phyloP scores from a whole-genome alignment of 2,888 invertebrate genomes.

The Marasmarcha lunaedactyla region DNA sequence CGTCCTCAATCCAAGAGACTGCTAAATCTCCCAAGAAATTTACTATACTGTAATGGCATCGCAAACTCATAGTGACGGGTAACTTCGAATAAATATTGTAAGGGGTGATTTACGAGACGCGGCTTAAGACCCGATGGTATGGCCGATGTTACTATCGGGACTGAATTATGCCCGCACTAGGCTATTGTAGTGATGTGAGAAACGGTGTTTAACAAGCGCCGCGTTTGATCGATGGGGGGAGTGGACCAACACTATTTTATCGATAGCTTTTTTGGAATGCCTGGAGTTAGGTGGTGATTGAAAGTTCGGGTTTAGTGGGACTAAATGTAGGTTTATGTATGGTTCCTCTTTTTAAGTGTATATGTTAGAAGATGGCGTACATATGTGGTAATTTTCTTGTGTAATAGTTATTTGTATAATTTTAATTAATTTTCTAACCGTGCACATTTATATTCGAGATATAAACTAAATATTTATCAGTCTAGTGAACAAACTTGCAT shows the following conservation, averaged over 20 bases:
- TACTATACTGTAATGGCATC: slow-evolving; percentile 21
- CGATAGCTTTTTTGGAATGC: too few species aligned
- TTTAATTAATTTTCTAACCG: too few species aligned
- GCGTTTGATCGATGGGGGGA: slow-evolving; percentile 46
- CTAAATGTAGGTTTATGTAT: too few species aligned
- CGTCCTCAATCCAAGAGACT: slow-evolving; percentile 12
- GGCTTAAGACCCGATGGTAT: slow-evolving; percentile 47
- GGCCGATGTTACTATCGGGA: slow-evolving; percentile 59
- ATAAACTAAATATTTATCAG: too few species aligned
- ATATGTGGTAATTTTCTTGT: too few species aligned
- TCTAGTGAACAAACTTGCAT: too few species aligned
- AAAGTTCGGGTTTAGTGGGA: too few species aligned
- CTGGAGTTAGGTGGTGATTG: too few species aligned
- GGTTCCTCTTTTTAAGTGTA: too few species aligned
- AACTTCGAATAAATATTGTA: slow-evolving; percentile 62
- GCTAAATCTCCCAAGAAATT: not conserved
- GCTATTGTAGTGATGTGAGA: slow-evolving; percentile 67
- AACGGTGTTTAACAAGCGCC: slow-evolving; percentile 66
- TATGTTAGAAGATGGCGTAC: too few species aligned
- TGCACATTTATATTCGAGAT: too few species aligned
- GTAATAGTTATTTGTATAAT: too few species aligned
- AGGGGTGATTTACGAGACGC: slow-evolving; percentile 61
- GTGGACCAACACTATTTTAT: not conserved
- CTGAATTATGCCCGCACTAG: slow-evolving; percentile 64
- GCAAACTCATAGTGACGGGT: slow-evolving; percentile 40